These are phyloP conservation scores for Athripsodes cinereus DNA, from an alignment of 2,888 invertebrate species.

Conservation along the genomic window DNA sequence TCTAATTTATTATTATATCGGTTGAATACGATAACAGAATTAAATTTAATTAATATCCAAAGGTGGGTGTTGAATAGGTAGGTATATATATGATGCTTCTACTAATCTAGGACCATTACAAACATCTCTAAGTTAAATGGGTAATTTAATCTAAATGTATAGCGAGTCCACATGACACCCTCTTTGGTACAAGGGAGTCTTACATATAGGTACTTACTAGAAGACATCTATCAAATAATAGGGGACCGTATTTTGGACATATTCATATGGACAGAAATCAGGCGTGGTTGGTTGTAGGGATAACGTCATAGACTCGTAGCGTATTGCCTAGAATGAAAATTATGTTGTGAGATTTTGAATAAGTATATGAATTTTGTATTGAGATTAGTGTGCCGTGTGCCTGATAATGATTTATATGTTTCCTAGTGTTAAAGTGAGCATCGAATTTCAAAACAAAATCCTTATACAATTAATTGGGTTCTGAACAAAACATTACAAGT, in stretches of 20 bases:
- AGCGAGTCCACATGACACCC: constrained; percentile 5
- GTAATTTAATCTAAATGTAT: constrained; percentile 26
- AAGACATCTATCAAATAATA: constrained; percentile 27
- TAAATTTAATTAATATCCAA: constrained; percentile 28
- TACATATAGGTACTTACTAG: background rate
- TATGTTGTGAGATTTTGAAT: too few relatives aligned
- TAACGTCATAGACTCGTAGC: too few relatives aligned
- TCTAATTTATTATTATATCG: background rate
- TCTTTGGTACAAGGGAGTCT: constrained; percentile 4
- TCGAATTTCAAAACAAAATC: too few relatives aligned
- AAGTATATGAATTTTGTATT: too few relatives aligned
- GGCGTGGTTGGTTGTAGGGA: constrained; percentile 15
- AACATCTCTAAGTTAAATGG: constrained; percentile 28
- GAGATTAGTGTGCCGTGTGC: too few relatives aligned
- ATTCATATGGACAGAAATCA: constrained; percentile 26
- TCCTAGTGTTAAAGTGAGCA: too few relatives aligned
- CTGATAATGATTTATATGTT: too few relatives aligned
- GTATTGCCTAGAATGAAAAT: too few relatives aligned
- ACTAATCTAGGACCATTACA: constrained; percentile 27
- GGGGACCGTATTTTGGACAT: constrained; percentile 24
- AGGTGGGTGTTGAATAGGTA: constrained; percentile 16
- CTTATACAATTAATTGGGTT: too few relatives aligned
- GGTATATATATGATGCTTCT: background rate
- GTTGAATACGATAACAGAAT: constrained; percentile 24
- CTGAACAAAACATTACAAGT: too few relatives aligned